A percentile compares a stretch with the other conserved stretches of the same genome.
Evolutionary conservation across 2,797 vertebrate genomes (phyloP).

Genomic region (Oreortyx pictus): DNA sequence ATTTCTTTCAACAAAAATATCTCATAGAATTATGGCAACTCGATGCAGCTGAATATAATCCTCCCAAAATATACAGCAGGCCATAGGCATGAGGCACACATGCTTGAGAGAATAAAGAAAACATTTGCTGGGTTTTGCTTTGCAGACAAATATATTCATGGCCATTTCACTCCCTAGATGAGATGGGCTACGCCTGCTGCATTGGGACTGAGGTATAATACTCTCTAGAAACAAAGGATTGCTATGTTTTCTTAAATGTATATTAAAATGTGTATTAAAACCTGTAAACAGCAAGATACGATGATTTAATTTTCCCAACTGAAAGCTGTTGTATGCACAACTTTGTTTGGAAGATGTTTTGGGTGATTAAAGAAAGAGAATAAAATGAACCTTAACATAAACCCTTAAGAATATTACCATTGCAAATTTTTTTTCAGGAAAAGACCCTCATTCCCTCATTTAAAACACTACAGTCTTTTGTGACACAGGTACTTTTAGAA

Average conservation of each 20-base stretch:
- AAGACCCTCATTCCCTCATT: neutral
- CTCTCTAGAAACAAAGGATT: slow-evolving; percentile 28
- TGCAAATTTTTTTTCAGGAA: neutral
- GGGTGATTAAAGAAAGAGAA: slow-evolving; percentile 3
- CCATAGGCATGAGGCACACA: neutral
- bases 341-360: neutral
- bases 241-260: neutral
- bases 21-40: neutral
- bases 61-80: neutral
- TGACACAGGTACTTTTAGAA: neutral
- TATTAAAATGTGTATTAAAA: slow-evolving; percentile 2
- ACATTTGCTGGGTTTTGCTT: neutral
- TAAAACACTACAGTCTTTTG: slow-evolving; percentile 3
- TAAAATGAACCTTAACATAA: slow-evolving; percentile 26
- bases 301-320: neutral
- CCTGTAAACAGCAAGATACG: neutral
- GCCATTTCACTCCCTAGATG: neutral
- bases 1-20: neutral
- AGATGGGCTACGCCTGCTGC: neutral
- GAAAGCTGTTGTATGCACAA: neutral
- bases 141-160: neutral
- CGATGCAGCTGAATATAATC: neutral
- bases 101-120: neutral
- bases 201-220: neutral
- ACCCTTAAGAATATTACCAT: neutral